These are phyloP conservation scores for Mustela erminea DNA, from an alignment of 2,797 vertebrate genomes.

Conservation along the genomic window DNA sequence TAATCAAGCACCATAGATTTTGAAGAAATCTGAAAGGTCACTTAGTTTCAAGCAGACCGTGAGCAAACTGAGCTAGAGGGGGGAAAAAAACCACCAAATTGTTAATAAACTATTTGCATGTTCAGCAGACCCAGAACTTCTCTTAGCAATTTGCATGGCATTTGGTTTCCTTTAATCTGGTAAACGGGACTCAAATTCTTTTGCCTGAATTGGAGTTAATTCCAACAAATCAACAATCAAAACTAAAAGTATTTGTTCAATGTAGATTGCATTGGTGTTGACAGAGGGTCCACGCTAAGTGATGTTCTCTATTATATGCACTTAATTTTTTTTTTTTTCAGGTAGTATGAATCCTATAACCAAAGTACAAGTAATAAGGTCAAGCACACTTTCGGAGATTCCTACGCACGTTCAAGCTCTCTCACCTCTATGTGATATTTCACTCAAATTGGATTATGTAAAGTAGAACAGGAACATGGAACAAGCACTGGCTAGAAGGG, in stretches of 20 bases:
- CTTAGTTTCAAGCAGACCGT: neutral
- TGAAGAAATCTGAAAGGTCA: conserved; percentile 32
- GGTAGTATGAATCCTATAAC: neutral
- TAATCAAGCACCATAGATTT: neutral
- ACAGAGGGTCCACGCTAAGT: neutral
- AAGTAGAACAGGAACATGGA: neutral
- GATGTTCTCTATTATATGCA: neutral
- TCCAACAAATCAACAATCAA: neutral
- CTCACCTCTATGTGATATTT: neutral
- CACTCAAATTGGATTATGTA: neutral
- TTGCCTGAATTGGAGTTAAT: neutral
- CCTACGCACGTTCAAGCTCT: neutral
- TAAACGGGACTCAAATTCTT: neutral
- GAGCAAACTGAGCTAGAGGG: neutral
- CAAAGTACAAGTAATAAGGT: neutral
- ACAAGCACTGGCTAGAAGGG: neutral
- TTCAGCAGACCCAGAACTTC: neutral
- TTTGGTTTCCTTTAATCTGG: neutral
- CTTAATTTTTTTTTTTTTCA: neutral
- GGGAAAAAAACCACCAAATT: neutral
- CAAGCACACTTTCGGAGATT: neutral
- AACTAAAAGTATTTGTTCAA: neutral
- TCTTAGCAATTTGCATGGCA: neutral
- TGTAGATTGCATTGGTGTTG: neutral
- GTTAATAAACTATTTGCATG: conserved; percentile 22